Percentiles rank a stretch among this genome's conserved stretches.
Conservation (phyloP, 2,797 vertebrate species). For the Triplophysa bombifrons region DNA sequence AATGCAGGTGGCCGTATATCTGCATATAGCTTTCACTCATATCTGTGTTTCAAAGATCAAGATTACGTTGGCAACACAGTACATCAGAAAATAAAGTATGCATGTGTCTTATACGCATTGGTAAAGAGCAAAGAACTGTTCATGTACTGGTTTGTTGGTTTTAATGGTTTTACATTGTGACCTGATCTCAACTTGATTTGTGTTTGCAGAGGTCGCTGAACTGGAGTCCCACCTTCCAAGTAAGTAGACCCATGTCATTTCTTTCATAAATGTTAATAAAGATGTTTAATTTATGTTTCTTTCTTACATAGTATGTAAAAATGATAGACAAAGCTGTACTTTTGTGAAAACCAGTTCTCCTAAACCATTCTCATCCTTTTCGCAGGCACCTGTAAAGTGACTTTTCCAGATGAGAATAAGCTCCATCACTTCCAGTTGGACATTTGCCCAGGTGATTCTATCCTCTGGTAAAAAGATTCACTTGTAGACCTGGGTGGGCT, state of each 20-base stretch:
- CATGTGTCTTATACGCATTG: background rate
- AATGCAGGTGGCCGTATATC: constrained; percentile 11
- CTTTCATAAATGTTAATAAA: background rate
- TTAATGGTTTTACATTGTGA: background rate
- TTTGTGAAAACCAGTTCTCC: background rate
- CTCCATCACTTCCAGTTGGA: constrained; percentile 94
- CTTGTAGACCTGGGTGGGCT: background rate
- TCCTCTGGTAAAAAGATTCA: background rate
- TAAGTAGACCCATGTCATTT: background rate
- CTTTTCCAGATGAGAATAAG: constrained; percentile 96
- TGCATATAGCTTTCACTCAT: background rate
- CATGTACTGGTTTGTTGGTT: background rate
- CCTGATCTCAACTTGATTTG: background rate
- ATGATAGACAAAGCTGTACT: background rate
- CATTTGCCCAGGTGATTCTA: constrained; percentile 90
- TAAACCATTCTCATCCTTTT: background rate
- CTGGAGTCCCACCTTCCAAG: constrained; percentile 47
- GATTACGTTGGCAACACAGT: background rate
- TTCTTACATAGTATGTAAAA: background rate
- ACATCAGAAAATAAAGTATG: background rate
- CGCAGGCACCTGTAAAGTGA: constrained; percentile 95
- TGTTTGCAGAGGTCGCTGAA: constrained; percentile 57
- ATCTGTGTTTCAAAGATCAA: background rate
- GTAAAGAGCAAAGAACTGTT: background rate
- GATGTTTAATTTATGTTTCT: no score